These are phyloP conservation scores for Nineta flava DNA, from an alignment of 2,888 invertebrate species.

Conservation along the genomic window DNA sequence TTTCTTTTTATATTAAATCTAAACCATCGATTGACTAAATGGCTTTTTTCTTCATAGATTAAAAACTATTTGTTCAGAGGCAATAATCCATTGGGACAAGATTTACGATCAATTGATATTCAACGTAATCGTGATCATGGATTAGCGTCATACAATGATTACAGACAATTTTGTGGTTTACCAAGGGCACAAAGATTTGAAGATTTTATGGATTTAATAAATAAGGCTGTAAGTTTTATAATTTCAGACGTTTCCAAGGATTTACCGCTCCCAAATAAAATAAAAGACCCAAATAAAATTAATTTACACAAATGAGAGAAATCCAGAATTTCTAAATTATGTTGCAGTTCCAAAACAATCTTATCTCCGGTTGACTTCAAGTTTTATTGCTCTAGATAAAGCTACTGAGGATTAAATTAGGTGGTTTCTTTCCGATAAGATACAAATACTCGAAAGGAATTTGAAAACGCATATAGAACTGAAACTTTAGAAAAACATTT, in stretches of 20 bases:
- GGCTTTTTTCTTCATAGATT: constrained; percentile 30
- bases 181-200: constrained; percentile 49
- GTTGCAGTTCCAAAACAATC: too few species aligned
- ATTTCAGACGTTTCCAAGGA: constrained; percentile 7
- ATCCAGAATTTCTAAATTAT: too few species aligned
- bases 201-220: constrained; percentile 53
- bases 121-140: constrained; percentile 81
- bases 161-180: constrained; percentile 60
- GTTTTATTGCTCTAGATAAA: too few species aligned
- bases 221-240: constrained; percentile 33
- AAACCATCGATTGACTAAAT: neutral
- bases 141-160: constrained; percentile 60
- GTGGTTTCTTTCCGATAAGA: too few species aligned
- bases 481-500: too few species aligned
- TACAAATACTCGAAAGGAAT: too few species aligned
- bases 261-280: too few species aligned
- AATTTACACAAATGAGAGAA: too few species aligned
- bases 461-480: too few species aligned
- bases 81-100: constrained; percentile 57
- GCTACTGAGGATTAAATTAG: too few species aligned
- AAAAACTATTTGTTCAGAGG: constrained; percentile 51
- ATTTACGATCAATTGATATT: constrained; percentile 67
- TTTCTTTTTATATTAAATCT: constrained; percentile 28
- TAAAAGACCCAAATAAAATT: too few species aligned
- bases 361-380: too few species aligned